These are phyloP conservation scores for Herpailurus yagouaroundi DNA, from an alignment of 2,113 vertebrate species.

Conservation along the genomic window DNA sequence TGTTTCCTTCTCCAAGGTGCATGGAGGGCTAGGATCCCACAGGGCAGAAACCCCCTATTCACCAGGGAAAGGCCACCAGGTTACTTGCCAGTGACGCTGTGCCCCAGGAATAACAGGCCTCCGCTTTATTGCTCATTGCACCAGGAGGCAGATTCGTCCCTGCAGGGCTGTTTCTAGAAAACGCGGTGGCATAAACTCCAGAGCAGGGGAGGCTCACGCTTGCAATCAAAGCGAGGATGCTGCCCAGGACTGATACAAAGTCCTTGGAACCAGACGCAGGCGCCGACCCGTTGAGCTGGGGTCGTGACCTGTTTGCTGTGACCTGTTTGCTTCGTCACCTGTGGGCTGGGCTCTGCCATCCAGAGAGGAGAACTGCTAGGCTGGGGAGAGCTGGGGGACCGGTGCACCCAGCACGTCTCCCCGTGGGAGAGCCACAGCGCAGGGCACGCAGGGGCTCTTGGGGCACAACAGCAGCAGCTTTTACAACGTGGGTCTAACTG, in stretches of 20 bases:
- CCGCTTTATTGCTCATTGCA: neutral
- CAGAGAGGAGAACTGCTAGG: neutral
- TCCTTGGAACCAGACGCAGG: neutral
- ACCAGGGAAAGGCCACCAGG: neutral
- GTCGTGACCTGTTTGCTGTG: accelerated
- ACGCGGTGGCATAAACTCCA: neutral
- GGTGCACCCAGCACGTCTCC: accelerated
- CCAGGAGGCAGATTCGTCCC: neutral
- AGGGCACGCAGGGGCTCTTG: accelerated
- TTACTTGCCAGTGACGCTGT: neutral
- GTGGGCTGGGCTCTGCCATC: neutral
- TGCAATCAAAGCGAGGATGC: neutral
- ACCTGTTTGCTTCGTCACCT: neutral
- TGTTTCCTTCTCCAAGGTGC: neutral
- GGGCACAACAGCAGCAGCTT: neutral
- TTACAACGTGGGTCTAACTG: neutral
- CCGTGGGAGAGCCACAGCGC: accelerated
- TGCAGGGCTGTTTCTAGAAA: neutral
- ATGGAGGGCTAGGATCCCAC: neutral
- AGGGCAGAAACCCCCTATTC: neutral
- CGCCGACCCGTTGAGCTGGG: accelerated
- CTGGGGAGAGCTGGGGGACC: neutral
- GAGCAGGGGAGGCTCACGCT: neutral
- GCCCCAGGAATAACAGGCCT: neutral
- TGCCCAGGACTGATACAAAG: accelerated